Conservation (phyloP, 23 tunicate genomes). For the Clavelina lepadiformis region DNA sequence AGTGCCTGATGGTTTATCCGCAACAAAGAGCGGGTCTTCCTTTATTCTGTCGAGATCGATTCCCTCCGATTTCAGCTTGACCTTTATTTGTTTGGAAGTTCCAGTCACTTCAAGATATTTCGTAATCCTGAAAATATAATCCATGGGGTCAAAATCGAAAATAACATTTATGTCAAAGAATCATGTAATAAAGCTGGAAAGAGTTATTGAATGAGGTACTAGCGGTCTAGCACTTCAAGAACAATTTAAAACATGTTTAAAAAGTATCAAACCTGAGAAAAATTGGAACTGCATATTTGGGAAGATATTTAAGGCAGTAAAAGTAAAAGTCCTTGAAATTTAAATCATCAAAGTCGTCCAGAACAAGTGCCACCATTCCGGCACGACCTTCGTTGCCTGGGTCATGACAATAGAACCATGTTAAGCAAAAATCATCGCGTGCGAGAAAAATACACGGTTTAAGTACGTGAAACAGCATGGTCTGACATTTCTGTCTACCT, state of each 20-base stretch:
- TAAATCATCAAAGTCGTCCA: constrained; percentile 16
- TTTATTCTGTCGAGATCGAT: constrained; percentile 22
- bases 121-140: too few relatives aligned
- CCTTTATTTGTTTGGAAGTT: constrained; percentile 63
- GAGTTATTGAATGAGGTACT: too few relatives aligned
- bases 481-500: not conserved
- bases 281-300: constrained; percentile 49
- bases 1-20: constrained; percentile 21
- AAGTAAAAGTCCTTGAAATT: constrained; percentile 29
- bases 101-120: constrained; percentile 69
- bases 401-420: not conserved
- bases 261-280: too few relatives aligned
- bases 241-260: too few relatives aligned
- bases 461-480: too few relatives aligned
- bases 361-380: constrained; percentile 48
- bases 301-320: constrained; percentile 8
- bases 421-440: too few relatives aligned
- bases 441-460: too few relatives aligned
- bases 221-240: too few relatives aligned
- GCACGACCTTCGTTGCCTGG: constrained; percentile 68
- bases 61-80: constrained; percentile 48
- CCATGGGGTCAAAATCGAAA: too few relatives aligned
- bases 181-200: too few relatives aligned
- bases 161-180: too few relatives aligned
- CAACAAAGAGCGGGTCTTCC: constrained; percentile 39